These are phyloP conservation scores for Barnardius zonarius DNA, from an alignment of 2,113 vertebrate genomes.

Conservation along the genomic window DNA sequence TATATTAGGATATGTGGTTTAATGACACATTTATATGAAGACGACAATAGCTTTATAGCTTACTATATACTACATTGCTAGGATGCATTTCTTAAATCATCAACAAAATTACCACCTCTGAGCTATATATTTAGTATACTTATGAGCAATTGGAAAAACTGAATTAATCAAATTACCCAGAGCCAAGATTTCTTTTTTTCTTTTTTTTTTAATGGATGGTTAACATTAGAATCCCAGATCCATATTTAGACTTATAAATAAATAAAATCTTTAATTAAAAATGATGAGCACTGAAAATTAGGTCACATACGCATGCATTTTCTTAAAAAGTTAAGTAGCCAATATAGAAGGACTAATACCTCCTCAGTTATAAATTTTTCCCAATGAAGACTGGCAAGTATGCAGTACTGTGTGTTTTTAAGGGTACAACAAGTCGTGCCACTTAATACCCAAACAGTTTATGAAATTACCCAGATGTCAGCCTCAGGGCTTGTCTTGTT, in stretches of 20 bases:
- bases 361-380: neutral
- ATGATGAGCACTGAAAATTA: neutral
- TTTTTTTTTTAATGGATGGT: neutral
- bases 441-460: accelerated
- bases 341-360: neutral
- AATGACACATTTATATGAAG: neutral
- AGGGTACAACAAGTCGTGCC: accelerated
- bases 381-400: neutral
- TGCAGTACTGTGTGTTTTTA: accelerated
- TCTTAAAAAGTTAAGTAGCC: neutral
- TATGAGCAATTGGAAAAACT: neutral
- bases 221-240: neutral
- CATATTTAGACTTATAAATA: neutral
- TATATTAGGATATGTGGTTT: neutral
- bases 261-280: neutral
- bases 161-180: neutral
- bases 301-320: neutral
- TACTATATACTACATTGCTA: neutral
- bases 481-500: neutral
- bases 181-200: neutral
- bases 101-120: neutral
- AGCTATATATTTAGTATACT: neutral
- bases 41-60: neutral
- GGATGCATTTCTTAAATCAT: conserved; percentile 4
- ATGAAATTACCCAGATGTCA: neutral